phyloP scores from a whole-genome alignment of 2,888 invertebrate genomes.

The Camponotus fellah region DNA sequence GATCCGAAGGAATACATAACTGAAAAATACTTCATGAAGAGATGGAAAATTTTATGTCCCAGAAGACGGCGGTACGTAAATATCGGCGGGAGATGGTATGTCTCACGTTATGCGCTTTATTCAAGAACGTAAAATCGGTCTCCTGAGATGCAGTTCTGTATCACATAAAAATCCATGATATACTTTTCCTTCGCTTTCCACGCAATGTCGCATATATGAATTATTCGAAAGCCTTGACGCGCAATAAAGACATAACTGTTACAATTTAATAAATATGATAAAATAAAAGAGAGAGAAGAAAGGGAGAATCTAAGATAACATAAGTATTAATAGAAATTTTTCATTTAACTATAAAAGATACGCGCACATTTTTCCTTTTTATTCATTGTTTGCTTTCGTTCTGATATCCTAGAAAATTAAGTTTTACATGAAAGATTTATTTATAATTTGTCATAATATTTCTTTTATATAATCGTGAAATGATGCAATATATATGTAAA shows the following conservation, averaged over 20 bases:
- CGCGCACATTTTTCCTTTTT: neutral
- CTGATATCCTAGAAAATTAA: neutral
- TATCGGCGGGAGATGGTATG: conserved; percentile 42
- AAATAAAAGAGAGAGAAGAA: neutral
- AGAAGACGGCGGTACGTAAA: conserved; percentile 47
- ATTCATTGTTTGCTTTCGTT: neutral
- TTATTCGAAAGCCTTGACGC: neutral
- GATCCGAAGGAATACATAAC: conserved; percentile 24
- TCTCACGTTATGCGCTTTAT: conserved; percentile 31
- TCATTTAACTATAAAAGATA: neutral
- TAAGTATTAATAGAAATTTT: conserved; percentile 6
- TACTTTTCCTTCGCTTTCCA: conserved; percentile 34
- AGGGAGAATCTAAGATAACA: neutral
- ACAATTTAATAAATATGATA: conserved; percentile 14
- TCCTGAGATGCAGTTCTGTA: conserved; percentile 25
- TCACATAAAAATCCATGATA: conserved; percentile 39
- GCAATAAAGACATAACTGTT: neutral
- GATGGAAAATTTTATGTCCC: conserved; percentile 53
- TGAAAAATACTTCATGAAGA: conserved; percentile 47
- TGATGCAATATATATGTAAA: neutral
- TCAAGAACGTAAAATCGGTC: conserved; percentile 51
- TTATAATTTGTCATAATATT: neutral
- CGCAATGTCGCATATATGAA: conserved; percentile 14
- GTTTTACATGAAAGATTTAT: neutral
- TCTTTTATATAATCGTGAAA: neutral